Base-by-base conservation (phyloP, 64 coral and sea anemone genomes). In the Pocillopora damicornis region DNA sequence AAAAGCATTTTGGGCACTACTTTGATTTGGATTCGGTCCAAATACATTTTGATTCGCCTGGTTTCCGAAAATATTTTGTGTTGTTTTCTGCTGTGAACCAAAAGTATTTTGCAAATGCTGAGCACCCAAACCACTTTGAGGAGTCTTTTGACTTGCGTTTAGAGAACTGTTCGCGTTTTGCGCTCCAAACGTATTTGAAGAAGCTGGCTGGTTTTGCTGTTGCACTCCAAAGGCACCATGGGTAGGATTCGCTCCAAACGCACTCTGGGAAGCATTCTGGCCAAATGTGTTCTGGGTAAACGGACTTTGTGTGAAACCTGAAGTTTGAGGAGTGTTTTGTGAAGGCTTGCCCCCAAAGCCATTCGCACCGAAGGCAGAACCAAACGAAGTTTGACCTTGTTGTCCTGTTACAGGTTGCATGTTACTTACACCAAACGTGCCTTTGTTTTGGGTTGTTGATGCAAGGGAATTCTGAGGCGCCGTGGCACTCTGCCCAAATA, bases 241-340 rank as follows among this genome's bases (percentile, higher is more conserved):
- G 12, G 16, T 12, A 72, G 88, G 35, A 13, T n/a, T 68, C 7
- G 66, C 2, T 72, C 77, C 77, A 89, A 82, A 82, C 15, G 67
- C 13, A 75, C 17, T 76, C 35, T 64, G 80, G 35, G 88, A 75
- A 76, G 37, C 61, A 4, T 34, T 14, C 76, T 90, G 78, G 37
- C 79, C 79, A 35, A 90, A 84, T 10, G 79, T 58, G 83, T 15
- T 45, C 51, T 83, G 89, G 37, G 17, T 76, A 26, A 85, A 85
- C 15, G 81, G 81, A 71, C 64, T 85, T 58, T 83, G 80, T 23
- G 64, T 67, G 35, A 5, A 2, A 22, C n/a, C 30, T 20, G 88
- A 2, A 9, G 36, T 45, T 58, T 73, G 73, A 76, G 84, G 84
- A 20, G 72, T 5, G 14, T 35, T 87, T 18, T 69, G 82, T 11